Conservation (phyloP, 1,140 invertebrate genomes). For the Lerema accius region DNA sequence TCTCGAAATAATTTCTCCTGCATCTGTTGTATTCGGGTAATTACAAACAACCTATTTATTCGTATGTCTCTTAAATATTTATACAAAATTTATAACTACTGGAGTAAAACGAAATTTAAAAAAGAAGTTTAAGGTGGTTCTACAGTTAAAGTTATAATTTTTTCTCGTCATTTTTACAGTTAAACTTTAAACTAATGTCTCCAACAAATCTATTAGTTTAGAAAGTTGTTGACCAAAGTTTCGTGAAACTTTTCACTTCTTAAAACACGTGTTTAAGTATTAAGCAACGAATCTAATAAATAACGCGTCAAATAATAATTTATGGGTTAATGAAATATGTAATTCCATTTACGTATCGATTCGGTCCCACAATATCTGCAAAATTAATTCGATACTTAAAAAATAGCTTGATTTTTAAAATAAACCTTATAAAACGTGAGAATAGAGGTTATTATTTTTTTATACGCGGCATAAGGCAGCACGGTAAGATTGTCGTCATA, state of each 20-base stretch:
- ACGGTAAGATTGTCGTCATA: conserved; percentile 4
- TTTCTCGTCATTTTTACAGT: no score
- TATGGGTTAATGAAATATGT: conserved; percentile 32
- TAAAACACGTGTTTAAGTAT: conserved; percentile 3
- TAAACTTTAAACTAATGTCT: not conserved
- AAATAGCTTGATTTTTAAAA: no score
- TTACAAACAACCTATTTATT: no score
- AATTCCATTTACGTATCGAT: conserved; percentile 32
- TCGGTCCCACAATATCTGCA: conserved; percentile 16
- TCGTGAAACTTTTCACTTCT: conserved; percentile 5
- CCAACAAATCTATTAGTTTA: conserved; percentile 5
- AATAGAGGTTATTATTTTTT: not conserved
- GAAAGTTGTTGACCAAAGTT: conserved; percentile 9
- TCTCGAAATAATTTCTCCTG: no score
- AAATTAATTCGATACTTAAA: not conserved
- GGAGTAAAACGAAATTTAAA: no score
- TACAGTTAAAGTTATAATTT: no score
- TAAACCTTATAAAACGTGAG: no score
- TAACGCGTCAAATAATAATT: conserved; percentile 28
- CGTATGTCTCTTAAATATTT: no score
- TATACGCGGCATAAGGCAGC: not conserved
- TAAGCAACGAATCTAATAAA: conserved; percentile 20
- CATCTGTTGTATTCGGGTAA: no score
- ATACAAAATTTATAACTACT: no score
- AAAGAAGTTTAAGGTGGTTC: no score